Percentiles rank a stretch among this genome's conserved stretches.
Conservation (phyloP, 2,888 invertebrate species). For the Parapristionchus giblindavisi region DNA sequence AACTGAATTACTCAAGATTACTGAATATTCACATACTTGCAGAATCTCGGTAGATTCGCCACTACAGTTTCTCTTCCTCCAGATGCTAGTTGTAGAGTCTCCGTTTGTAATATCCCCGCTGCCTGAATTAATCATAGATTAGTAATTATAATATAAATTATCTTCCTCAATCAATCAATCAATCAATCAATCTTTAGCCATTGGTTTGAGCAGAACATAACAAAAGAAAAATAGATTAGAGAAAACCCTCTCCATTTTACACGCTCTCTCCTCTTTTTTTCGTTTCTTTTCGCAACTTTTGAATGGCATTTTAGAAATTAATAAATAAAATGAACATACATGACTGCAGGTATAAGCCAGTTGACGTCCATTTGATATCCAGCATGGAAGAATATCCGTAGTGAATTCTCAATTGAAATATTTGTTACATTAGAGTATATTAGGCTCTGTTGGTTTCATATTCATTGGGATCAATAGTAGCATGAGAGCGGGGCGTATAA, state of each 20-base stretch:
- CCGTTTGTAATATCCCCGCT: conserved; percentile 5
- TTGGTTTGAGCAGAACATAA: too few species aligned
- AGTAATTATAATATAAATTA: too few species aligned
- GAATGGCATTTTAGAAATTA: not conserved
- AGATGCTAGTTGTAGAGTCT: not conserved
- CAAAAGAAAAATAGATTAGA: not conserved
- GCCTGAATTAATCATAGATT: too few species aligned
- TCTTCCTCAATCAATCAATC: too few species aligned
- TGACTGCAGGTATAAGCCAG: conserved; percentile 25
- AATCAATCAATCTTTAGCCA: too few species aligned
- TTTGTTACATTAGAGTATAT: not conserved
- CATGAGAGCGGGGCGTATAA: too few species aligned
- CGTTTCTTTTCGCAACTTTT: too few species aligned
- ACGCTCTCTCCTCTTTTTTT: too few species aligned
- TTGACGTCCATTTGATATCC: conserved; percentile 14
- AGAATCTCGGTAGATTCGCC: conserved; percentile 10
- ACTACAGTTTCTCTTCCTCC: conserved; percentile 21
- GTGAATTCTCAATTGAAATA: conserved; percentile 6
- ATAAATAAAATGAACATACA: not conserved
- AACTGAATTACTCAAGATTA: too few species aligned
- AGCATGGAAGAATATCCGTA: conserved; percentile 16
- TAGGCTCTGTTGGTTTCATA: not conserved
- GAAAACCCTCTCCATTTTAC: not conserved
- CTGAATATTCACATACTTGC: not conserved
- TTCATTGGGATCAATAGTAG: too few species aligned